phyloP scores from a whole-genome alignment of 1,140 invertebrate species.

The Drosophila lowei region DNA sequence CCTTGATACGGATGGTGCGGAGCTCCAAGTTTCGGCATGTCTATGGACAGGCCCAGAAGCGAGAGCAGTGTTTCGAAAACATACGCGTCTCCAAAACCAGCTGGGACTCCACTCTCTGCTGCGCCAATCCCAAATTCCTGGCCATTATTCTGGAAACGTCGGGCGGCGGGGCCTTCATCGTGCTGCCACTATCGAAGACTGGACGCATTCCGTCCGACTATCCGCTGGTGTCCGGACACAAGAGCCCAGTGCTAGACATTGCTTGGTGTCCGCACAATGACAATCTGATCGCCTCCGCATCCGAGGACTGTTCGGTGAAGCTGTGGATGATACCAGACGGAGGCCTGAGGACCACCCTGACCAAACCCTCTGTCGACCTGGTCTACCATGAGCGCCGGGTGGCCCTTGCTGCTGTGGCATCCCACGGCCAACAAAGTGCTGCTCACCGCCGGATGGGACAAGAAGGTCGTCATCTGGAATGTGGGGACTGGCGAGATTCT shows the following conservation, averaged over 20 bases:
- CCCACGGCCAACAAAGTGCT: slow-evolving; percentile 97
- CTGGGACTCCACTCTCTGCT: slow-evolving; percentile 99
- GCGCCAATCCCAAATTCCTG: slow-evolving; percentile 99
- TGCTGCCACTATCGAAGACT: slow-evolving; percentile 97
- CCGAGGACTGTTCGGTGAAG: slow-evolving; percentile 98
- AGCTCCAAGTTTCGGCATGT: slow-evolving; percentile 99
- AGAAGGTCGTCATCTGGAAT: slow-evolving; percentile 95
- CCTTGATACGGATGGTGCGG: slow-evolving; percentile 94
- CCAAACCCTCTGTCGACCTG: slow-evolving; percentile 96
- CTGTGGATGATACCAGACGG: slow-evolving; percentile 99
- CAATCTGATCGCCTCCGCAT: slow-evolving; percentile 98
- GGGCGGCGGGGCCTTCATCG: slow-evolving; percentile 98
- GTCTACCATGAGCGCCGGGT: slow-evolving; percentile 96
- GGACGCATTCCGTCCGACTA: slow-evolving; percentile 96
- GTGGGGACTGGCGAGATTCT: slow-evolving; percentile 97
- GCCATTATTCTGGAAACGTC: slow-evolving; percentile 99
- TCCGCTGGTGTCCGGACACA: slow-evolving; percentile 98
- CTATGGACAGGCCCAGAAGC: slow-evolving; percentile 97
- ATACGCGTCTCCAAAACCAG: slow-evolving; percentile 98
- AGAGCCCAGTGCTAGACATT: slow-evolving; percentile 98
- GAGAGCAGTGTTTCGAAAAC: slow-evolving; percentile 99
- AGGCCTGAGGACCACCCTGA: slow-evolving; percentile 92
- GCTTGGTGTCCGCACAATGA: slow-evolving; percentile 99
- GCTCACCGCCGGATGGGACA: slow-evolving; percentile 93
- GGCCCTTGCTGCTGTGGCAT: slow-evolving; percentile 97